These are phyloP conservation scores for Drosophila conformis DNA, from an alignment of 2,888 invertebrate species.

Conservation along the genomic window DNA sequence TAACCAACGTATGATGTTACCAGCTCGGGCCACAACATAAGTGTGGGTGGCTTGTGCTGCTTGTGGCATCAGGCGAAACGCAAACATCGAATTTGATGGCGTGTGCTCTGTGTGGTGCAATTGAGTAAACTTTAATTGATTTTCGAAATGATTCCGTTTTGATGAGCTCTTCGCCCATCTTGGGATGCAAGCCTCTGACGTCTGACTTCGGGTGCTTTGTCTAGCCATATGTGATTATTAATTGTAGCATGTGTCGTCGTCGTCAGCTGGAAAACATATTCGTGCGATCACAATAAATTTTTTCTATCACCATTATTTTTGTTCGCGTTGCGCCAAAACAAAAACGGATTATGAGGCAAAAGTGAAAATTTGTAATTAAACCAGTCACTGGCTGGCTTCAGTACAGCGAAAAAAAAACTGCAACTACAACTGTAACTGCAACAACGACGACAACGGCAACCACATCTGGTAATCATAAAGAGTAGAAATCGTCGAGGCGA, in stretches of 20 bases:
- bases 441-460: conserved; percentile 38
- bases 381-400: conserved; percentile 77
- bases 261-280: conserved; percentile 43
- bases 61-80: conserved; percentile 26
- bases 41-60: conserved; percentile 34
- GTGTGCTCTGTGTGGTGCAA: conserved; percentile 42
- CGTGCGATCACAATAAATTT: conserved; percentile 74
- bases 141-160: conserved; percentile 72
- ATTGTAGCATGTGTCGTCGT: conserved; percentile 71
- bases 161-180: conserved; percentile 52
- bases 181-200: conserved; percentile 23
- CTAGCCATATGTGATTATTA: conserved; percentile 62
- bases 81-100: conserved; percentile 62
- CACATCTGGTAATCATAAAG: conserved; percentile 63
- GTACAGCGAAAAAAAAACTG: conserved; percentile 36
- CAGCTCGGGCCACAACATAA: conserved; percentile 47
- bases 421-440: conserved; percentile 51
- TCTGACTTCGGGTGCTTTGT: conserved; percentile 24
- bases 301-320: conserved; percentile 33
- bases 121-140: conserved; percentile 73
- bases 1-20: conserved; percentile 35
- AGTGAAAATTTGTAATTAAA: conserved; percentile 84
- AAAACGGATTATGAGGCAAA: conserved; percentile 78
- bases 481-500: conserved; percentile 62
- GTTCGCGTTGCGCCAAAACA: conserved; percentile 50